These are phyloP conservation scores for Sussaba pulchella DNA, from an alignment of 2,888 invertebrate species.

Conservation along the genomic window DNA sequence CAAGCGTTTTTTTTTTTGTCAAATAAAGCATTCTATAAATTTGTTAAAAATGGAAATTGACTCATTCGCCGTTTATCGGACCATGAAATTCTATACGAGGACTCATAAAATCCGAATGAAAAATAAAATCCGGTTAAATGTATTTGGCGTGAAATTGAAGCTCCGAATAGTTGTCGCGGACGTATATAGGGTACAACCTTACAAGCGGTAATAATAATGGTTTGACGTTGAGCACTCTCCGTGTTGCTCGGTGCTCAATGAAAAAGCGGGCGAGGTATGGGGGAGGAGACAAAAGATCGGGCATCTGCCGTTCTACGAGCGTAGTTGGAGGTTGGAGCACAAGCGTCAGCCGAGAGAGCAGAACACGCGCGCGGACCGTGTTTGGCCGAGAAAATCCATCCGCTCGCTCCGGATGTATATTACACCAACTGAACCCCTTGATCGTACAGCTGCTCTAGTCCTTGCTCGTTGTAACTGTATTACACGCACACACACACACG, in stretches of 20 bases:
- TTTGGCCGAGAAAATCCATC: conserved; percentile 40
- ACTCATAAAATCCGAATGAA: no score
- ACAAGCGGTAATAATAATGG: conserved; percentile 23
- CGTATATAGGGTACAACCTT: background rate
- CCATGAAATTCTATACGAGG: no score
- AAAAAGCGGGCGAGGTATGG: conserved; percentile 21
- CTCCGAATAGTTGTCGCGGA: background rate
- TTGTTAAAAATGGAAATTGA: no score
- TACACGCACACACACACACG: background rate
- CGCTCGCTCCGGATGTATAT: background rate
- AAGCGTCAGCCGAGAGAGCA: background rate
- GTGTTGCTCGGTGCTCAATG: conserved; percentile 27
- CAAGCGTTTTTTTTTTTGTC: no score
- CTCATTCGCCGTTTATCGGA: no score
- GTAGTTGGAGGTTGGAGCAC: background rate
- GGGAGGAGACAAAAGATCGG: conserved; percentile 53
- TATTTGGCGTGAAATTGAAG: no score
- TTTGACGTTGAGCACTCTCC: conserved; percentile 6
- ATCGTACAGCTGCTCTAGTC: conserved; percentile 34
- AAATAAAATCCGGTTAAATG: no score
- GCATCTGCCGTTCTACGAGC: conserved; percentile 61
- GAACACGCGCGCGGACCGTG: no score
- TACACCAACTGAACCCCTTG: background rate
- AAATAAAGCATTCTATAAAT: no score
- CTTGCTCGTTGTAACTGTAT: conserved; percentile 46